Percentiles rank a stretch among this genome's conserved stretches.
phyloP scores from a whole-genome alignment of 1,140 invertebrate species.

The Pachypsylla venusta region DNA sequence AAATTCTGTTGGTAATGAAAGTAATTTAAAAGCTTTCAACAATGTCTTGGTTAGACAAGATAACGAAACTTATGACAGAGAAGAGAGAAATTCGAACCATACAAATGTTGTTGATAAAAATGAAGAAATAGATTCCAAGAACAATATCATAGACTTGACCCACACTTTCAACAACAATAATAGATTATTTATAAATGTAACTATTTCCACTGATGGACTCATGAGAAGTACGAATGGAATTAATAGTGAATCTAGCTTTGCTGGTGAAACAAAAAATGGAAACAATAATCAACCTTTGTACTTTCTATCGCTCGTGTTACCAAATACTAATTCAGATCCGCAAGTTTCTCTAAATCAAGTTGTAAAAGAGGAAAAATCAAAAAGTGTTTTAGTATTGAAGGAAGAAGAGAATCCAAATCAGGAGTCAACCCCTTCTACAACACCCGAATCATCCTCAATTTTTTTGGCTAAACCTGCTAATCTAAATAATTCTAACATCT shows the following conservation, averaged over 20 bases:
- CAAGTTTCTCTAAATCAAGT: not conserved
- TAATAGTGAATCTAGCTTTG: slow-evolving; percentile 26
- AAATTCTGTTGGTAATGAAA: too few species aligned
- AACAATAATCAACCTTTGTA: slow-evolving; percentile 42
- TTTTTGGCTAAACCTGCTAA: too few species aligned
- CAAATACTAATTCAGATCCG: slow-evolving; percentile 30
- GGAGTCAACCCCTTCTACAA: too few species aligned
- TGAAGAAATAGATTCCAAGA: slow-evolving; percentile 2
- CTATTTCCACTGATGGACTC: slow-evolving; percentile 47
- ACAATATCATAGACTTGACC: not conserved
- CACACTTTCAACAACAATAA: slow-evolving; percentile 11
- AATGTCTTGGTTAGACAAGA: too few species aligned
- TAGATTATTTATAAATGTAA: slow-evolving; percentile 38
- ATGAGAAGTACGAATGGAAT: not conserved
- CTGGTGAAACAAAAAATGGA: slow-evolving; percentile 12
- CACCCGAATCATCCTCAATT: too few species aligned
- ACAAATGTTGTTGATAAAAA: too few species aligned
- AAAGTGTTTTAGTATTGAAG: too few species aligned
- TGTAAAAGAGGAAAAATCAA: not conserved
- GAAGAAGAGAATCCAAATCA: not conserved
- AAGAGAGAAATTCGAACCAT: too few species aligned
- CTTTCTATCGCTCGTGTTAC: slow-evolving; percentile 53
- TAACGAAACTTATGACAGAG: too few species aligned
- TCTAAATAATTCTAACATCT: not conserved
- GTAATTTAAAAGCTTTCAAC: too few species aligned